A percentile compares a stretch with the other conserved stretches of the same genome.
These are phyloP conservation scores for Amphibalanus amphitrite DNA, from an alignment of 1,140 invertebrate species.

Conservation along the genomic window DNA sequence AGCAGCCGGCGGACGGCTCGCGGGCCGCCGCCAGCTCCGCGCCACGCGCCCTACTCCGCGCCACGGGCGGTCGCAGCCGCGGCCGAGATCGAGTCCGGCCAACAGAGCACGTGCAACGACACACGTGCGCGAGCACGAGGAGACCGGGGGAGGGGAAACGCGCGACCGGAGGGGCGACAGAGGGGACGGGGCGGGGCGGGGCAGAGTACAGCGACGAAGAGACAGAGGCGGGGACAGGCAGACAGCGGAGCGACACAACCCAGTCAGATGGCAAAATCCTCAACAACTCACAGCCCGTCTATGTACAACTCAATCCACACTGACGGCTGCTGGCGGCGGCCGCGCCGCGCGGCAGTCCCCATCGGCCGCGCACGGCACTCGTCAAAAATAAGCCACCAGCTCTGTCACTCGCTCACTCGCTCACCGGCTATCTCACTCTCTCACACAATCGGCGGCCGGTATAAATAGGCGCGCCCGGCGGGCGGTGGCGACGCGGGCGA, in stretches of 20 bases:
- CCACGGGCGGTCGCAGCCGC: too few species aligned
- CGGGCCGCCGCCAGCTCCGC: too few species aligned
- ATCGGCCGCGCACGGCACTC: not conserved
- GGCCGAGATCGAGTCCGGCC: not conserved
- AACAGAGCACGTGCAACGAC: not conserved
- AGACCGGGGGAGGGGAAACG: too few species aligned
- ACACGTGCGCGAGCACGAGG: too few species aligned
- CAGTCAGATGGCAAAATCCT: not conserved
- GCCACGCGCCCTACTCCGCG: too few species aligned
- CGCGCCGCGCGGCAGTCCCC: too few species aligned
- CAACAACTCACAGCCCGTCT: not conserved
- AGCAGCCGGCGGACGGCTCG: too few species aligned
- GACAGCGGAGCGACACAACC: not conserved
- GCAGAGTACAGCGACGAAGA: too few species aligned
- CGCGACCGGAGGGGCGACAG: not conserved
- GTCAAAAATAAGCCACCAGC: not conserved
- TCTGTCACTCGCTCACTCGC: too few species aligned
- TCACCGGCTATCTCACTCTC: too few species aligned
- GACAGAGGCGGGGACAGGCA: not conserved
- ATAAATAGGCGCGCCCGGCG: not conserved
- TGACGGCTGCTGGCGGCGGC: not conserved
- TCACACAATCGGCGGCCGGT: not conserved
- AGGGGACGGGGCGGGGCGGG: too few species aligned
- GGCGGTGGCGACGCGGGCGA: too few species aligned
- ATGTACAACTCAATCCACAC: not conserved